phyloP scores from a whole-genome alignment of 2,888 invertebrate species.

The Mechanitis messenoides region DNA sequence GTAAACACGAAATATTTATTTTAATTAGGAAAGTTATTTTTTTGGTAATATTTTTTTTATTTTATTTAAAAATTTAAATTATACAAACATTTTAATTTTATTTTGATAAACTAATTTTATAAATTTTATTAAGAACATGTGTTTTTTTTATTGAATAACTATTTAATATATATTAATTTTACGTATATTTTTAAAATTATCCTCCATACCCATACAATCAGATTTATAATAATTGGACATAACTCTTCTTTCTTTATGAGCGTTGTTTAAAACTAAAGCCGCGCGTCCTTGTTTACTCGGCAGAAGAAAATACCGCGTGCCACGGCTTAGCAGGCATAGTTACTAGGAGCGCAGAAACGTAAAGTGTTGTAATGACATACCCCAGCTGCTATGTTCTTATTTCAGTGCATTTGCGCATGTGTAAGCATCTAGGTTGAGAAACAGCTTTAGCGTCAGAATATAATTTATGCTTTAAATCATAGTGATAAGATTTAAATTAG shows the following conservation, averaged over 20 bases:
- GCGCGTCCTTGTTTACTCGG: constrained; percentile 1
- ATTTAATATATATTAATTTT: too few relatives aligned
- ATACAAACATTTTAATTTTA: too few relatives aligned
- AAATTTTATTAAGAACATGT: too few relatives aligned
- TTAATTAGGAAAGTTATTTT: too few relatives aligned
- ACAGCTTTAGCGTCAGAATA: constrained; percentile 11
- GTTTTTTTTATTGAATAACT: too few relatives aligned
- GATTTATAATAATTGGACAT: not conserved
- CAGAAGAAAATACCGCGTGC: constrained; percentile 65
- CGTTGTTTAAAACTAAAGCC: too few relatives aligned
- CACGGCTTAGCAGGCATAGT: constrained; percentile 63
- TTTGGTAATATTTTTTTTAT: too few relatives aligned
- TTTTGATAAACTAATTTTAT: too few relatives aligned
- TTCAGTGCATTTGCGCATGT: constrained; percentile 31
- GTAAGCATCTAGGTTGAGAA: constrained; percentile 9
- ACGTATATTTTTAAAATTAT: too few relatives aligned
- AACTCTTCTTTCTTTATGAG: not conserved
- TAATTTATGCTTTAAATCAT: constrained; percentile 6
- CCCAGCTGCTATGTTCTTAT: constrained; percentile 25
- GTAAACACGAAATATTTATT: too few relatives aligned
- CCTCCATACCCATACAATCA: not conserved
- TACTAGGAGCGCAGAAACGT: constrained; percentile 53
- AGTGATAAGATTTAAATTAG: constrained; percentile 31
- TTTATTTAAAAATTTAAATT: too few relatives aligned
- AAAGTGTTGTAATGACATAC: constrained; percentile 25